Percentiles rank a stretch among this genome's conserved stretches.
phyloP scores from a whole-genome alignment of 2,888 invertebrate species.

The Erannis defoliaria region DNA sequence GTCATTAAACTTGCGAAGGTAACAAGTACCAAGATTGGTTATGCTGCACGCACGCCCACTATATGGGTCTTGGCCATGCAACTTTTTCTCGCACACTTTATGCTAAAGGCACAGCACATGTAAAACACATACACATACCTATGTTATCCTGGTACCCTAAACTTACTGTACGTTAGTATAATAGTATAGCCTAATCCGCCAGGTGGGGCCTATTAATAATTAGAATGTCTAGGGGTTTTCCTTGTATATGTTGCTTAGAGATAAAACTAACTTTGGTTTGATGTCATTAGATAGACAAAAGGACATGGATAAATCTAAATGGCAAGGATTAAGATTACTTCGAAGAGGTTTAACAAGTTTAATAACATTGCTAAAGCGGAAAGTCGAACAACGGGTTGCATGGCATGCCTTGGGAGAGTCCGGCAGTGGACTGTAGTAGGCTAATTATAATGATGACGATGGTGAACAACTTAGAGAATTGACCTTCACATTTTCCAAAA shows the following conservation, averaged over 20 bases:
- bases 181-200: constrained; percentile 9
- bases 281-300: too few relatives aligned
- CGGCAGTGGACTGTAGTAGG: too few relatives aligned
- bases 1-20: constrained; percentile 48
- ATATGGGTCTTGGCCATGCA: constrained; percentile 86
- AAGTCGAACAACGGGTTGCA: too few relatives aligned
- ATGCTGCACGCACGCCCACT: constrained; percentile 64
- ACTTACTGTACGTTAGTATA: too few relatives aligned
- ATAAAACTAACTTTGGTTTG: background rate
- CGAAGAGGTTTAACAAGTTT: too few relatives aligned
- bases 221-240: constrained; percentile 26
- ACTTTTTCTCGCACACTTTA: constrained; percentile 82
- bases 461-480: too few relatives aligned
- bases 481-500: too few relatives aligned
- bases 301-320: too few relatives aligned
- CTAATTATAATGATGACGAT: too few relatives aligned
- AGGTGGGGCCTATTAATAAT: constrained; percentile 29
- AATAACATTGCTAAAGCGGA: too few relatives aligned
- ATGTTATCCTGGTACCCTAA: constrained; percentile 64
- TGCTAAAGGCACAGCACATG: constrained; percentile 65
- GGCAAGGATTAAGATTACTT: too few relatives aligned
- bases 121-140: constrained; percentile 51
- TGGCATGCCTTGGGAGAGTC: too few relatives aligned
- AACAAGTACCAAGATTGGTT: constrained; percentile 73
- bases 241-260: background rate